Evolutionary conservation across 1,140 invertebrate genomes (phyloP), one percentile per base, ranked within the genome.

Genomic region (Augochlora pura): DNA sequence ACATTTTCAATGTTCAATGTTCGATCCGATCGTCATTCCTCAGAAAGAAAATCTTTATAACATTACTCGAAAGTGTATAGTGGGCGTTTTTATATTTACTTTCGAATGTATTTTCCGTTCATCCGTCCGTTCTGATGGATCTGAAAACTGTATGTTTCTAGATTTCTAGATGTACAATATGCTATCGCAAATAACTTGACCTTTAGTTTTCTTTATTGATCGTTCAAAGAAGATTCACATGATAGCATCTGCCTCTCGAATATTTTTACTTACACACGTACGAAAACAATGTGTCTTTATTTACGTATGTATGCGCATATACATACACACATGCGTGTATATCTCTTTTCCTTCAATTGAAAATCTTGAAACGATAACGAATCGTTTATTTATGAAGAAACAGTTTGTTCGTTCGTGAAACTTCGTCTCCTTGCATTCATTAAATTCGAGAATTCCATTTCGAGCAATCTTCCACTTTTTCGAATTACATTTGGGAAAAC

Each of bases 51-150:
- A 86, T 87, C 83, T 87, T 85, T 59, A n/a, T 81, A 82, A 65
- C 81, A 84, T 88, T 83, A 85, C 85, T 65, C 78, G 67, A 86
- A 88, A 89, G 84, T 85, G 81, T 87, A 82, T 86, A 89, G 83
- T 87, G 84, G 42, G 83, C 80, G 66, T 87, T 86, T 80, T 84
- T 63, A 27, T 84, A 14, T 46, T 46, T 14, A 46, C 74, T 85
- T 67, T 84, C 73, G 77, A 87, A 79, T 57, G n/a, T 38, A 18
- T 67, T 67, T 52, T 67, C n/a, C 62, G 25, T 80, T 88, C 74
- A 71, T 85, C 80, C 73, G 78, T 86, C 80, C 77, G 87, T 46
- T 46, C 42, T 46, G 42, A 86, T 83, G 74, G 87, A 83, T 85
- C 75, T 71, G 85, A 83, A 83, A 76, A 63, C 21, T 6, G 68